Evolutionary conservation across 2,113 vertebrate genomes (phyloP).

Genomic region (Cisticola juncidis): DNA sequence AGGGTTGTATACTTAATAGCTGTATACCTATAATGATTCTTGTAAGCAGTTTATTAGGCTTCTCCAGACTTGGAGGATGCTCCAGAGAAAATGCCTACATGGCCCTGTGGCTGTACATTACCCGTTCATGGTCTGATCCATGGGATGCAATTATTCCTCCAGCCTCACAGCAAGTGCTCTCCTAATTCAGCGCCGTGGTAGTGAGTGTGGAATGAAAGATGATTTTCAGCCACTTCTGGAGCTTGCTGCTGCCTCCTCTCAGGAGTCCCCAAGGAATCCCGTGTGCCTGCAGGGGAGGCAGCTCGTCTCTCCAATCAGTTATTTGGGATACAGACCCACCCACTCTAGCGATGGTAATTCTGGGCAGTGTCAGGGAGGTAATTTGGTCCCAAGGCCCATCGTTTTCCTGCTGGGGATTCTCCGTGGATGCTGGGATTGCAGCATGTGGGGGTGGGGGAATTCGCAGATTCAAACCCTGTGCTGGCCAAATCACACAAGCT

Average conservation of each 20-base stretch:
- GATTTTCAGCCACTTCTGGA: neutral
- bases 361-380: neutral
- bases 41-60: neutral
- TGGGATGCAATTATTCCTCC: neutral
- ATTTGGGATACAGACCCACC: neutral
- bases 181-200: neutral
- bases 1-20: neutral
- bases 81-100: neutral
- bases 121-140: neutral
- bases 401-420: neutral
- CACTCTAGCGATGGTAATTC: neutral
- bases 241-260: neutral
- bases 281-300: neutral
- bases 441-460: neutral
- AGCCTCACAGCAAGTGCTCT: neutral
- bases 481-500: neutral
- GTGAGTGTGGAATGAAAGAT: neutral
- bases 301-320: neutral
- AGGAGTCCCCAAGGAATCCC: neutral
- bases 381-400: constrained; percentile 1
- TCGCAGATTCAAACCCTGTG: neutral
- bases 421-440: neutral
- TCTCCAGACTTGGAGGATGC: neutral
- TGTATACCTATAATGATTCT: neutral
- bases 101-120: neutral